Base-by-base conservation (phyloP, 2,113 vertebrate genomes). In the Peucedramus taeniatus region DNA sequence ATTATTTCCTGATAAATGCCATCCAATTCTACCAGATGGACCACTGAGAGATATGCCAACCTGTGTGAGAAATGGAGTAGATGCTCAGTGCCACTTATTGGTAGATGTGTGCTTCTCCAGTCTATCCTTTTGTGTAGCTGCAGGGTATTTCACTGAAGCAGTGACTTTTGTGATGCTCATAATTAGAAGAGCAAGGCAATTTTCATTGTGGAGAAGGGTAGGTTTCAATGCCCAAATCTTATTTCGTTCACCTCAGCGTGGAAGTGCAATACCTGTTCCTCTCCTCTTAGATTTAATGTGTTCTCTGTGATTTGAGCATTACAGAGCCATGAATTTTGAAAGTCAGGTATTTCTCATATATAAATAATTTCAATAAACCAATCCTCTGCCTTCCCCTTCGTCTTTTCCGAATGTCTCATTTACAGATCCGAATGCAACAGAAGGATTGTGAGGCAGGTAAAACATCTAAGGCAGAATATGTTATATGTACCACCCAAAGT, bases 1-100 rank as follows among this genome's bases (percentile, higher is more conserved):
- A 97, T 96, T 95, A 93, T 97, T 98, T 98, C 97, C 97, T 97
- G 93, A 97, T 97, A 97, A 98, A 97, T 96, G 86, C 96, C 94
- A 96, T 97, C 97, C 97, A 98, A 97, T 97, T 98, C 87, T 96
- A 96, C 93, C 96, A 94, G 82, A 97, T 97, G 93, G 94, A 96
- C 93, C 84, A 79, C 93, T 94, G 94, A 98, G 94, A 96, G 94
- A 97, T 91, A 95, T 97, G 97, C 96, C 97, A 98, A 96, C 91
- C 96, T 98, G 94, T 87, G 94, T 95, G 89, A 89, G 92, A 96
- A 97, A 93, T 92, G 82, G 77, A 66, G 92, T 90, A 96, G 93
- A 94, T 93, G 50, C 87, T 96, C 96, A 95, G 71, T 89, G 93
- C 91, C 94, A 97, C 96, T 97, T 96, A 95, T 60, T 95, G 95